A percentile compares a stretch with the other conserved stretches of the same genome.
Conservation (phyloP, 2,888 invertebrate species). For the Gandaritis pyraliata region DNA sequence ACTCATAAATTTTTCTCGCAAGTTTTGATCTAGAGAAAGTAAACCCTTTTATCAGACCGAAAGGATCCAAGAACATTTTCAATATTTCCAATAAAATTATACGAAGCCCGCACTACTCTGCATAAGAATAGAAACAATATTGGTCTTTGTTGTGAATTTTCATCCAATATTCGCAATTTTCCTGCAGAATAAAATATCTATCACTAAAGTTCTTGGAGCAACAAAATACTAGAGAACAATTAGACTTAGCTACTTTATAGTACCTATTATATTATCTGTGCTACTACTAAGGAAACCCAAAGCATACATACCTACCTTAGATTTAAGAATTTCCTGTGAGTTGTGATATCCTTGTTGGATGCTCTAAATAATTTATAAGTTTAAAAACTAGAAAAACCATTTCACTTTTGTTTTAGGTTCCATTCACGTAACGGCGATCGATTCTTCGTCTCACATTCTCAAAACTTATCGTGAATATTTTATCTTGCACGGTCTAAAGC, state of each 20-base stretch:
- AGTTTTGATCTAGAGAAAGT: too few relatives aligned
- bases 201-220: conserved; percentile 18
- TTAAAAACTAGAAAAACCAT: too few relatives aligned
- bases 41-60: too few relatives aligned
- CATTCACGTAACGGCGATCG: conserved; percentile 14
- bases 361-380: too few relatives aligned
- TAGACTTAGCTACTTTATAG: background rate
- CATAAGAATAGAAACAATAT: conserved; percentile 26
- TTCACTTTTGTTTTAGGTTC: too few relatives aligned
- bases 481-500: conserved; percentile 36
- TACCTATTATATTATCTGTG: too few relatives aligned
- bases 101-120: background rate
- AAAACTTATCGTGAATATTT: conserved; percentile 32
- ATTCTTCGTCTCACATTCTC: conserved; percentile 26
- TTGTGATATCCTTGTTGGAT: too few relatives aligned
- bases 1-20: too few relatives aligned
- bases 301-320: too few relatives aligned
- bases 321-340: too few relatives aligned
- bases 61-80: background rate
- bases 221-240: background rate
- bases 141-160: conserved; percentile 24
- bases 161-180: conserved; percentile 23
- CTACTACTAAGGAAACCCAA: too few relatives aligned
- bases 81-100: conserved; percentile 2
- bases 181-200: conserved; percentile 26